Evolutionary conservation across 2,797 vertebrate genomes (phyloP).

Genomic region (Petrocephalus sullivani): DNA sequence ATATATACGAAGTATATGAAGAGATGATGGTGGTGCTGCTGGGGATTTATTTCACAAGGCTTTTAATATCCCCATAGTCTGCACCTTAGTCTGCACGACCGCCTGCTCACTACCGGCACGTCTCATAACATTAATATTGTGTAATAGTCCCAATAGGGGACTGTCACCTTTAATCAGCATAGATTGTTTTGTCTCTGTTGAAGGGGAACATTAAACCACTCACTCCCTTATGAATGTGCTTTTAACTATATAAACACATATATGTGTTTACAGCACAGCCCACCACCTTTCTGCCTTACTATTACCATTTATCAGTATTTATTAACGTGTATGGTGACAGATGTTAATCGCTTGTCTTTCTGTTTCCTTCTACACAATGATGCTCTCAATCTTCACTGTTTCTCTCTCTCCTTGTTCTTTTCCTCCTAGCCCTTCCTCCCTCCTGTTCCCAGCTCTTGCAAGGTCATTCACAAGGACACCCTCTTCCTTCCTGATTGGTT

Average conservation of each 20-base stretch:
- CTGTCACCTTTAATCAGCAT: neutral
- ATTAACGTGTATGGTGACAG: neutral
- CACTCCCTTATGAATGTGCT: neutral
- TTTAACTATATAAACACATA: neutral
- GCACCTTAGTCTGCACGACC: neutral
- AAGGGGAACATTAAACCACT: neutral
- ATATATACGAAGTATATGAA: no score
- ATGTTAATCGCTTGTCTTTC: neutral
- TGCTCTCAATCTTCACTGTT: neutral
- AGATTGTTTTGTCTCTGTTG: neutral
- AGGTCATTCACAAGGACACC: conserved; percentile 27
- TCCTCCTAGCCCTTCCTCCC: conserved; percentile 12
- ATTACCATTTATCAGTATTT: neutral
- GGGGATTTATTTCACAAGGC: no score
- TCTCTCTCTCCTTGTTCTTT: neutral
- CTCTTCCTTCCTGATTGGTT: conserved; percentile 17
- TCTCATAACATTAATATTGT: neutral
- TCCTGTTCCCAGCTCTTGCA: conserved; percentile 21
- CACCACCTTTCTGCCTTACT: neutral
- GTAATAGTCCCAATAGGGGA: neutral
- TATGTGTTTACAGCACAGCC: neutral
- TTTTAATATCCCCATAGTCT: no score
- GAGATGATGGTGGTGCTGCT: no score
- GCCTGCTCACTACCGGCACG: neutral
- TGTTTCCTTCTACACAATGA: neutral